Percentiles rank a stretch among this genome's conserved stretches.
Evolutionary conservation across 2,113 vertebrate genomes (phyloP).

Genomic region (Glaucomys volans): DNA sequence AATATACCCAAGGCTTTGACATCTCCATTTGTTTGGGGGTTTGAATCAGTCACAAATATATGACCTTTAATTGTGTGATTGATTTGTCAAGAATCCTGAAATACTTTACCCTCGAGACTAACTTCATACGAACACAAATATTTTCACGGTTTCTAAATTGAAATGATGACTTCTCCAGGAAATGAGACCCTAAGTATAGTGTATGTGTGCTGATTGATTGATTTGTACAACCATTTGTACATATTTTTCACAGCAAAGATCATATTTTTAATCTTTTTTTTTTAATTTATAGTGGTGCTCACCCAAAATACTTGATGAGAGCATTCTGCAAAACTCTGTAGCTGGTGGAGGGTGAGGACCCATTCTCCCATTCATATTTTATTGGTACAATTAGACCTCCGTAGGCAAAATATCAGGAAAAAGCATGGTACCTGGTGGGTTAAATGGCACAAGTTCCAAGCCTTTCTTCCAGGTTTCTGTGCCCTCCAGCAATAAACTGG

Average conservation of each 20-base stretch:
- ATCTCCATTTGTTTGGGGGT: constrained; percentile 66
- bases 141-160: not conserved
- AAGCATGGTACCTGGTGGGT: not conserved
- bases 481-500: constrained; percentile 62
- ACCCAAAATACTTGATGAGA: not conserved
- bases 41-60: constrained; percentile 66
- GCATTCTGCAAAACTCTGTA: not conserved
- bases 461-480: constrained; percentile 57
- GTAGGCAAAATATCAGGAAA: constrained; percentile 33
- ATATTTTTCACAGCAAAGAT: constrained; percentile 6
- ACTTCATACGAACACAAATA: constrained; percentile 3
- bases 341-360: not conserved
- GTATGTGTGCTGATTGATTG: not conserved
- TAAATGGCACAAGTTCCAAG: constrained; percentile 36
- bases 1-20: constrained; percentile 71
- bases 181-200: not conserved
- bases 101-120: not conserved
- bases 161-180: constrained; percentile 6
- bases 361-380: not conserved
- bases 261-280: not conserved
- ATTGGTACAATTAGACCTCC: not conserved
- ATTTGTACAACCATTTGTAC: not conserved
- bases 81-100: constrained; percentile 71
- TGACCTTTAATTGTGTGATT: constrained; percentile 69
- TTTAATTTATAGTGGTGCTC: not conserved